Conservation (phyloP, 2,113 vertebrate species). For the Varanus salvator region DNA sequence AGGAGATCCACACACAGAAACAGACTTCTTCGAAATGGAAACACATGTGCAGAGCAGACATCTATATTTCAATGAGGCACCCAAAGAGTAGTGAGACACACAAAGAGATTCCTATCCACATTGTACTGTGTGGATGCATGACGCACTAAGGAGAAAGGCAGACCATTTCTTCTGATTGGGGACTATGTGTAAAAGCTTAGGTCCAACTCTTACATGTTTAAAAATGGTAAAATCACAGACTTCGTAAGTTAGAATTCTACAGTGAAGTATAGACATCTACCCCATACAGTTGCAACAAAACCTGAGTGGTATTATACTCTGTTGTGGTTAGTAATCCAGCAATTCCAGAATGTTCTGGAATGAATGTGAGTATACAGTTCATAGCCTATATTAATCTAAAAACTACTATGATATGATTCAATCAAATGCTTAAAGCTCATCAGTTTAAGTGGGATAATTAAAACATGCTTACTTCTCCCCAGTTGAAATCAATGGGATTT, state of each 20-base stretch:
- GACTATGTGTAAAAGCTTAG: not conserved
- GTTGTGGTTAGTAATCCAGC: not conserved
- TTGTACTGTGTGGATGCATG: not conserved
- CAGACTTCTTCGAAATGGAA: not conserved
- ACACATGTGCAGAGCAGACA: not conserved
- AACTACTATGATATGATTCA: not conserved
- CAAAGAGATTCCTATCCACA: too few relatives aligned
- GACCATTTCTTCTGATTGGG: not conserved
- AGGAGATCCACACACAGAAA: not conserved
- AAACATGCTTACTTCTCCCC: not conserved
- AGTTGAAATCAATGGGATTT: not conserved
- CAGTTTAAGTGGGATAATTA: not conserved
- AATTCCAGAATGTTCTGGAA: not conserved
- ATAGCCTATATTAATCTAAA: not conserved
- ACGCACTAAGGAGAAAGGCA: not conserved
- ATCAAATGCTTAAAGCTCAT: not conserved
- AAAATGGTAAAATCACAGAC: not conserved
- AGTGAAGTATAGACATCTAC: too few relatives aligned
- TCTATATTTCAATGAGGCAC: not conserved
- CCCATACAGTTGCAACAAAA: too few relatives aligned
- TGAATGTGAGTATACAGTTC: not conserved
- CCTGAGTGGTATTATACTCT: not conserved
- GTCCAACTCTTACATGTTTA: not conserved
- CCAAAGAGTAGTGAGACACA: not conserved
- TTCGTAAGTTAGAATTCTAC: too few relatives aligned